These are phyloP conservation scores for Apogon hyalosoma DNA, from an alignment of 2,797 vertebrate species.

Conservation along the genomic window DNA sequence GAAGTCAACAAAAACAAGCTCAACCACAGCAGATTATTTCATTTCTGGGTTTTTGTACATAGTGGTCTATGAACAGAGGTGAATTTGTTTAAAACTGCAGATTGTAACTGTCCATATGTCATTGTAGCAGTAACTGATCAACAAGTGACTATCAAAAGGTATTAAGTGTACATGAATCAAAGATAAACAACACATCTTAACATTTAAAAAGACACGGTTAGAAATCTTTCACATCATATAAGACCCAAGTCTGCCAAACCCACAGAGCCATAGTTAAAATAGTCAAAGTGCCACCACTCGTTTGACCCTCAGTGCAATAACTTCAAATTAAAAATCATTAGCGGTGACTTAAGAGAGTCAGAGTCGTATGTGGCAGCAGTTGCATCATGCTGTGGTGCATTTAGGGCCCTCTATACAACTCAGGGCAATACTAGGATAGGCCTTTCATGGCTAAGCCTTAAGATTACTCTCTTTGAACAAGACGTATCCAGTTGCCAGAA, in stretches of 20 bases:
- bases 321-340: slow-evolving; percentile 49
- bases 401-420: slow-evolving; percentile 51
- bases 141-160: too few relatives aligned
- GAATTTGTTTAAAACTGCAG: too few relatives aligned
- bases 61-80: too few relatives aligned
- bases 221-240: too few relatives aligned
- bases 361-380: slow-evolving; percentile 45
- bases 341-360: slow-evolving; percentile 23
- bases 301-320: slow-evolving; percentile 21
- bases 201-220: too few relatives aligned
- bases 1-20: too few relatives aligned
- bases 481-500: slow-evolving; percentile 61
- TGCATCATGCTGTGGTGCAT: slow-evolving; percentile 65
- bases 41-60: too few relatives aligned
- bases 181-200: too few relatives aligned
- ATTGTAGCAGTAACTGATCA: too few relatives aligned
- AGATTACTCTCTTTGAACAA: slow-evolving; percentile 82
- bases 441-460: slow-evolving; percentile 78
- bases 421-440: slow-evolving; percentile 55
- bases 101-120: too few relatives aligned
- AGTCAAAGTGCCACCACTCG: slow-evolving; percentile 9
- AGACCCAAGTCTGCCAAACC: neutral
- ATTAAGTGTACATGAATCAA: too few relatives aligned
- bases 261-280: neutral
- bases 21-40: too few relatives aligned